Evolutionary conservation across 2,888 invertebrate genomes (phyloP).

Genomic region (Apamea epomidion): DNA sequence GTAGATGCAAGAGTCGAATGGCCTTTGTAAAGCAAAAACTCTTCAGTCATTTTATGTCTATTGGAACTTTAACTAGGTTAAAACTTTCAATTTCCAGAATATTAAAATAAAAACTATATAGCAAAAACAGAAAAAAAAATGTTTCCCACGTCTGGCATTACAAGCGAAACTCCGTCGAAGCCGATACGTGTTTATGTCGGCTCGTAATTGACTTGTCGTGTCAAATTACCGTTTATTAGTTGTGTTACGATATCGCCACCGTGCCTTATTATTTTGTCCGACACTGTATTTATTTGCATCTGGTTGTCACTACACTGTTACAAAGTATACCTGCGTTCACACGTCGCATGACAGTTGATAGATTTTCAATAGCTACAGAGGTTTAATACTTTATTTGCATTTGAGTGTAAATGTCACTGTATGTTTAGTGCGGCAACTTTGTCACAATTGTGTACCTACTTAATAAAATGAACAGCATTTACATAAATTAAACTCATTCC

Average conservation of each 20-base stretch:
- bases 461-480: constrained; percentile 41
- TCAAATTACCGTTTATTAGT: constrained; percentile 89
- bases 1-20: background rate
- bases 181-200: constrained; percentile 85
- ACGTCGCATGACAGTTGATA: constrained; percentile 52
- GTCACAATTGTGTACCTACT: constrained; percentile 30
- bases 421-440: constrained; percentile 50
- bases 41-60: background rate
- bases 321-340: constrained; percentile 64
- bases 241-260: constrained; percentile 84
- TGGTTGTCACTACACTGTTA: constrained; percentile 77
- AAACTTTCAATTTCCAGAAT: background rate
- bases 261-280: constrained; percentile 83
- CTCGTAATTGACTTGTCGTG: constrained; percentile 89
- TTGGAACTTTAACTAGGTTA: background rate
- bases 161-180: constrained; percentile 82
- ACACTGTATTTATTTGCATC: constrained; percentile 81
- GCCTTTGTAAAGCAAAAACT: background rate
- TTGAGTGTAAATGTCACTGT: constrained; percentile 56
- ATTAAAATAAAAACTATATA: constrained; percentile 17
- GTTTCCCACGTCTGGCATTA: constrained; percentile 81
- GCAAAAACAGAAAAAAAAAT: constrained; percentile 65
- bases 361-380: constrained; percentile 45
- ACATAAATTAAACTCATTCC: constrained; percentile 30
- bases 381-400: constrained; percentile 47